Evolutionary conservation across 1,140 invertebrate species (phyloP), one percentile per base, ranked within the genome.

Genomic region (Drosophila navojoa): DNA sequence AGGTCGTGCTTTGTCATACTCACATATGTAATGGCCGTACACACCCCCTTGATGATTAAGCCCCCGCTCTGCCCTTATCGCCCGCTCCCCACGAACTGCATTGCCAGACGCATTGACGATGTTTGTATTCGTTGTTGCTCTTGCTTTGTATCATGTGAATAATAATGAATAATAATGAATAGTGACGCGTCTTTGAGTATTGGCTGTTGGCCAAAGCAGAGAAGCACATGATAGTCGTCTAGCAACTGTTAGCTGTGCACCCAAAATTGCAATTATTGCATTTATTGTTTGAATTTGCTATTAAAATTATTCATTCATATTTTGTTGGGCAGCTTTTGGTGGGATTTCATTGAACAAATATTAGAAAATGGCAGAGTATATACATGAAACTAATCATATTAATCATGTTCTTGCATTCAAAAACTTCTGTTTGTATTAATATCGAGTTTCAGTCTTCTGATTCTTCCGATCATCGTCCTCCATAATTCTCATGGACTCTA

Each of bases 31-130:
- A 49, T 38, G 40, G 53, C 9, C n/a, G 52, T 38, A 19, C 16
- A 29, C 16, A 25, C 38, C 35, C 9, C 38, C 29, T 38, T 9
- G 16, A 13, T 9, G 16, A 13, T 11, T n/a, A 29, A 38, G 2
- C 38, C 25, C 16, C n/a, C 13, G 16, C 0, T 11, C 29, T 45
- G 19, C 22, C 11, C 40, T 42, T 47, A 11, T 2, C 50, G 50
- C 25, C 25, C 71, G 25, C 47, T 44, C 9, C 13, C 15, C 15
- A 22, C 7, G 25, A 25, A n/a, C 15, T 53, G 62, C 29, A 62
- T 71, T 71, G 79, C 67, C 71, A 84, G 80, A 82, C 79, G 38
- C 64, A 66, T 71, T 71, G 79, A 75, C 75, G 67, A 76, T 79
- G 27, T 3, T 2, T 4, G 27, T 29, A 5, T 29, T 4, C 4